Evolutionary conservation across 2,113 vertebrate genomes (phyloP), one percentile per base, ranked within the genome.

Genomic region (Pseudolaguvia tuberculata): DNA sequence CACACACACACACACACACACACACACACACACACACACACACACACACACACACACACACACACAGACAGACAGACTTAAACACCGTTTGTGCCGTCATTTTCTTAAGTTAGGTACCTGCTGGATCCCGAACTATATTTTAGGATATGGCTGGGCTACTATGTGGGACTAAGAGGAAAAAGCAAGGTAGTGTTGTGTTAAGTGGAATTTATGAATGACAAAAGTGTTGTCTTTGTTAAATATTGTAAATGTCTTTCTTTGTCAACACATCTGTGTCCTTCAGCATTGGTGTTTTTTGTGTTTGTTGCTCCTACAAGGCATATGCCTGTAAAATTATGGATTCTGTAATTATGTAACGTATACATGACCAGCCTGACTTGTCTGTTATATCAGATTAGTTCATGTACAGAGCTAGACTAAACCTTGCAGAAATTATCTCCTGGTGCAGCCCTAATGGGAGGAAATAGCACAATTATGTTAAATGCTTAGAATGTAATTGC

Each of bases 121-220:
- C 14, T 77, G 74, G 65, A 81, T 75, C 55, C 48, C 8, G 66
- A 47, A 76, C 39, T 79, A 79, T 71, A 57, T 27, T 66, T 31
- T 66, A 65, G 0, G 20, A 83, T 76, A 96, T 95, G 94, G 91
- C 94, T 0, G 90, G 90, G 0, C 89, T 95, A 6, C 88, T 96
- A 57, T 95, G 94, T 70, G 91, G 92, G 78, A 89, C 90, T 70
- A 94, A 91, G 80, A 90, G 82, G 84, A 94, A 86, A 82, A 93
- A 92, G 79, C 91, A 91, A 92, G 93, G 92, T 92, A 93, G 58
- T 42, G 61, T 77, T 65, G 48, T 56, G 35, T 14, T 62, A 25
- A 23, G 17, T 17, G 29, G 23, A 53, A 48, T 50, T 1, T 20
- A 4, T 71, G 29, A 23, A 62, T 78, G 25, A 25, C 21, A 11